These are phyloP conservation scores for Crossaster papposus DNA, from an alignment of 53 echinoderm and acorn worm species.

Conservation along the genomic window DNA sequence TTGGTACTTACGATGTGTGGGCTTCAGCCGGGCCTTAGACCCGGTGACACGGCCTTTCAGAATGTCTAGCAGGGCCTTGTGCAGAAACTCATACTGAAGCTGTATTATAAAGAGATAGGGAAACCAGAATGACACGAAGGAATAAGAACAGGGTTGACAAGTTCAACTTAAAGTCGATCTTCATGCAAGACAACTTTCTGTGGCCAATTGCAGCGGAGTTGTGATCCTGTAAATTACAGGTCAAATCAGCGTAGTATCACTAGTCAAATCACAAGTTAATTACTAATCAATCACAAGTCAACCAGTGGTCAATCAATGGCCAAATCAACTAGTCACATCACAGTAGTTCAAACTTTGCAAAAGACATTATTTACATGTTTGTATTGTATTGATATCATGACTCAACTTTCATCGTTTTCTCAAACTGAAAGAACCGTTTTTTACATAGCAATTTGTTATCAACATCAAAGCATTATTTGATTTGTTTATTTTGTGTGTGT, in stretches of 20 bases:
- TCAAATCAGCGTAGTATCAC: neutral
- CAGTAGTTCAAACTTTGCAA: too few relatives aligned
- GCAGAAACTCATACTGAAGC: conserved; percentile 91
- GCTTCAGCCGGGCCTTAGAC: too few relatives aligned
- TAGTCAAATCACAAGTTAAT: neutral
- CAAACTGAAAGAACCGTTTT: too few relatives aligned
- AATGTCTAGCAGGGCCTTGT: conserved; percentile 78
- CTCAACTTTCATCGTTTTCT: too few relatives aligned
- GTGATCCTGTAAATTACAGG: neutral
- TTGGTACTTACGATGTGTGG: conserved; percentile 57
- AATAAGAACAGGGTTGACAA: neutral
- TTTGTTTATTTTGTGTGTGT: neutral
- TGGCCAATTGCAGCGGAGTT: neutral
- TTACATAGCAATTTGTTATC: too few relatives aligned
- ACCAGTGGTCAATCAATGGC: too few relatives aligned
- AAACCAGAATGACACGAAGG: neutral
- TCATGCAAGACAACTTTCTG: too few relatives aligned
- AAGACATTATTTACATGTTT: too few relatives aligned
- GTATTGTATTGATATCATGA: too few relatives aligned
- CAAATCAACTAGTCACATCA: too few relatives aligned
- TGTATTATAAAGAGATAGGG: conserved; percentile 22
- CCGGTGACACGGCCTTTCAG: conserved; percentile 67
- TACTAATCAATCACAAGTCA: neutral
- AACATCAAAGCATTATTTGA: too few relatives aligned
- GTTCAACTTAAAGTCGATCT: too few relatives aligned